Conservation (phyloP, 2,888 invertebrate genomes). For the Dolichopus griseipennis region DNA sequence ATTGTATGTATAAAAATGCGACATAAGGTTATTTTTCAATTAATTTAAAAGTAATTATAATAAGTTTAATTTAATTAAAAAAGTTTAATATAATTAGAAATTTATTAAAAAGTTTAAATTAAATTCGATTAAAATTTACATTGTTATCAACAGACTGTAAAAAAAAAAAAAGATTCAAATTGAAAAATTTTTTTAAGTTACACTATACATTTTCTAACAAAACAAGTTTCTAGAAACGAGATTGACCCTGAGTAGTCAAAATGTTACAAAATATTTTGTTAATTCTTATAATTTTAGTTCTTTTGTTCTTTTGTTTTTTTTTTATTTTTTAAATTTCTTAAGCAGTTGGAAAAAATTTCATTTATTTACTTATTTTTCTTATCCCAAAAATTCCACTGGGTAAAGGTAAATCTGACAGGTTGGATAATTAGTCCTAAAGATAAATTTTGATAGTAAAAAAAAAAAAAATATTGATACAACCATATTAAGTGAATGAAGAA, state of each 20-base stretch:
- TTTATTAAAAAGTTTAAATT: no score
- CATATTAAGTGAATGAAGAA: not conserved
- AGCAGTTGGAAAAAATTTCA: not conserved
- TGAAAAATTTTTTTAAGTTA: no score
- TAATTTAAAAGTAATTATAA: no score
- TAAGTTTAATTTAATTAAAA: no score
- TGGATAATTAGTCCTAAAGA: constrained; percentile 7
- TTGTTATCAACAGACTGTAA: no score
- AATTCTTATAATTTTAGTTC: not conserved
- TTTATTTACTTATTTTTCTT: not conserved
- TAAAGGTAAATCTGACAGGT: constrained; percentile 10
- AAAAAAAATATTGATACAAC: not conserved
- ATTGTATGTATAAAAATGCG: no score
- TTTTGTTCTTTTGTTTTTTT: no score
- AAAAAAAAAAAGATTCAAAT: no score
- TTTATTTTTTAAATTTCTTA: not conserved
- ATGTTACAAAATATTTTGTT: not conserved
- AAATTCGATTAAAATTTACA: no score
- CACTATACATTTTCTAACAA: no score
- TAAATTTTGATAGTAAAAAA: not conserved
- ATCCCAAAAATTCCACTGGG: not conserved
- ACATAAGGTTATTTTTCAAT: no score
- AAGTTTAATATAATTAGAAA: no score
- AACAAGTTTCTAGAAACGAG: not conserved
- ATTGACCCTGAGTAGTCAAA: not conserved